phyloP scores from a whole-genome alignment of 2,888 invertebrate species.

The Ophioninae sp. region DNA sequence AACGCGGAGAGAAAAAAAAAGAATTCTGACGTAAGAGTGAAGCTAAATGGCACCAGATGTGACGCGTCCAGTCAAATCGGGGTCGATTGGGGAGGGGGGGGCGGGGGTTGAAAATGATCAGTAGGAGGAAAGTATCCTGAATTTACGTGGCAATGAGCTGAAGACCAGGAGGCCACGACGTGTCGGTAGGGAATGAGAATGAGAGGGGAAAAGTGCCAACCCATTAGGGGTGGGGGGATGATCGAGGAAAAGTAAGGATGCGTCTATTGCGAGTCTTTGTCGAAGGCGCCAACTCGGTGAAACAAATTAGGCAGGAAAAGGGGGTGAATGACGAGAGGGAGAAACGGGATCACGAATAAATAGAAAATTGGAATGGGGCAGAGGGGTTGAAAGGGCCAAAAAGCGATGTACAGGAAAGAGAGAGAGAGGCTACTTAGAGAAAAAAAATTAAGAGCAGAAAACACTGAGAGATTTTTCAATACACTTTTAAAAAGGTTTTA shows the following conservation, averaged over 20 bases:
- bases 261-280: slow-evolving; percentile 38
- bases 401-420: no score
- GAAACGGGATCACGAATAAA: background rate
- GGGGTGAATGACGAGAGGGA: background rate
- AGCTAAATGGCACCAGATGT: background rate
- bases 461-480: no score
- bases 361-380: background rate
- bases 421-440: no score
- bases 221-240: background rate
- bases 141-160: background rate
- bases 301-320: slow-evolving; percentile 36
- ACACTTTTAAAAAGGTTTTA: no score
- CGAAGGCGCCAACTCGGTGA: slow-evolving; percentile 51
- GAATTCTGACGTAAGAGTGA: no score
- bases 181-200: background rate
- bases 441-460: no score
- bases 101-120: background rate
- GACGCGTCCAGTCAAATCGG: background rate
- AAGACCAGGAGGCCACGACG: background rate
- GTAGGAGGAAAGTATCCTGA: background rate
- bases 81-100: no score
- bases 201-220: background rate
- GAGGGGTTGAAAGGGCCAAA: slow-evolving; percentile 43
- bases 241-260: slow-evolving; percentile 18
- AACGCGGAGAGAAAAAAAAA: no score